Conservation (phyloP, 2,113 vertebrate genomes). For the Axis porcinus region DNA sequence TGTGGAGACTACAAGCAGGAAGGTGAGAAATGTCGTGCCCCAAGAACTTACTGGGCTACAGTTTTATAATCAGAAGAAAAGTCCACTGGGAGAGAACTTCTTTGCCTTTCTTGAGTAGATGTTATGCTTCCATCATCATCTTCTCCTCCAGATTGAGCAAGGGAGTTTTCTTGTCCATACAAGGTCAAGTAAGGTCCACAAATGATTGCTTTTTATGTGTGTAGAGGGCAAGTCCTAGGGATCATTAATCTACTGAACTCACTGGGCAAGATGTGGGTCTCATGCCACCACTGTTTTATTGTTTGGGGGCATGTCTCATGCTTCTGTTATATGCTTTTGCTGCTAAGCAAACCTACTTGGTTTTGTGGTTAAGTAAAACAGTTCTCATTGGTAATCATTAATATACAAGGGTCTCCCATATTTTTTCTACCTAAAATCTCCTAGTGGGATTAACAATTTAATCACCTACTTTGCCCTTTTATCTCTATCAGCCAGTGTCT, state of each 20-base stretch:
- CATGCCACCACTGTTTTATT: neutral
- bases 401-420: neutral
- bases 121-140: neutral
- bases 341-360: neutral
- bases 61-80: neutral
- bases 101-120: neutral
- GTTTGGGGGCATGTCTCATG: neutral
- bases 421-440: neutral
- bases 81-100: neutral
- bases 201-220: neutral
- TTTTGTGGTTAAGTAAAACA: neutral
- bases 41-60: neutral
- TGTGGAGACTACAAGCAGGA: neutral
- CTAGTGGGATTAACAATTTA: neutral
- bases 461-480: neutral
- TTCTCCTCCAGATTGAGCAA: neutral
- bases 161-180: neutral
- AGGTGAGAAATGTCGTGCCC: neutral
- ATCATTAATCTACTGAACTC: neutral
- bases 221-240: neutral
- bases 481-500: neutral
- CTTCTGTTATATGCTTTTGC: neutral
- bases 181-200: neutral
- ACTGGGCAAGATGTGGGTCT: neutral
- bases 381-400: neutral